Evolutionary conservation across 2,888 invertebrate genomes (phyloP).

Genomic region (Acronicta leporina): DNA sequence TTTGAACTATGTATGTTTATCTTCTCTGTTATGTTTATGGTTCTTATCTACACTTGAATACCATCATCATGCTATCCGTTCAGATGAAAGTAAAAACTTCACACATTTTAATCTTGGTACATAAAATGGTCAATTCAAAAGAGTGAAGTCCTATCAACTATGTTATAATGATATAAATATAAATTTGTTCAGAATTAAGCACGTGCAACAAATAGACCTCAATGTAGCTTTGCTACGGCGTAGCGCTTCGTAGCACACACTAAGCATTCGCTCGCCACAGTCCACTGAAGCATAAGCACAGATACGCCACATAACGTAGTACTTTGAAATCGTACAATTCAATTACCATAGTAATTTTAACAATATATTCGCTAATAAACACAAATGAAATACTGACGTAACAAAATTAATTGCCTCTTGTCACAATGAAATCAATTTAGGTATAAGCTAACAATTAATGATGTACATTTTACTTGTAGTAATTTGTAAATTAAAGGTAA

Average conservation of each 20-base stretch:
- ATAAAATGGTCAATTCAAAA: no score
- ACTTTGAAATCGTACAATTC: slow-evolving; percentile 1
- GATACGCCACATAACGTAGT: slow-evolving; percentile 5
- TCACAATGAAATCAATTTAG: slow-evolving; percentile 48
- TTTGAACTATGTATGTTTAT: no score
- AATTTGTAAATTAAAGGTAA: slow-evolving; percentile 74
- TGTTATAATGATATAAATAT: no score
- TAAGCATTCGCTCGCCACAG: slow-evolving; percentile 11
- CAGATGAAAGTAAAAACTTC: no score
- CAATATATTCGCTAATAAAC: slow-evolving; percentile 20
- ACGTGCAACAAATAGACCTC: slow-evolving; percentile 15
- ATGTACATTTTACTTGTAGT: slow-evolving; percentile 66
- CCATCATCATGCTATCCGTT: no score
- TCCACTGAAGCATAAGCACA: slow-evolving; percentile 17
- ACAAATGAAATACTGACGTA: slow-evolving; percentile 27
- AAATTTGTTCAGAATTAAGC: neutral
- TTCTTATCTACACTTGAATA: no score
- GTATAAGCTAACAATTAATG: slow-evolving; percentile 57
- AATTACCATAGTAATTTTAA: slow-evolving; percentile 26
- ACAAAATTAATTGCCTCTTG: slow-evolving; percentile 44
- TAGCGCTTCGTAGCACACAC: slow-evolving; percentile 57
- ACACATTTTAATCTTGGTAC: no score
- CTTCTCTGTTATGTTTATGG: no score
- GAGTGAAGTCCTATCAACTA: no score
- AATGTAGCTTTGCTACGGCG: slow-evolving; percentile 46